Percentiles rank a stretch among this genome's conserved stretches.
These are phyloP conservation scores for Hippocampus mohnikei DNA, from an alignment of 2,113 vertebrate species.

Conservation along the genomic window DNA sequence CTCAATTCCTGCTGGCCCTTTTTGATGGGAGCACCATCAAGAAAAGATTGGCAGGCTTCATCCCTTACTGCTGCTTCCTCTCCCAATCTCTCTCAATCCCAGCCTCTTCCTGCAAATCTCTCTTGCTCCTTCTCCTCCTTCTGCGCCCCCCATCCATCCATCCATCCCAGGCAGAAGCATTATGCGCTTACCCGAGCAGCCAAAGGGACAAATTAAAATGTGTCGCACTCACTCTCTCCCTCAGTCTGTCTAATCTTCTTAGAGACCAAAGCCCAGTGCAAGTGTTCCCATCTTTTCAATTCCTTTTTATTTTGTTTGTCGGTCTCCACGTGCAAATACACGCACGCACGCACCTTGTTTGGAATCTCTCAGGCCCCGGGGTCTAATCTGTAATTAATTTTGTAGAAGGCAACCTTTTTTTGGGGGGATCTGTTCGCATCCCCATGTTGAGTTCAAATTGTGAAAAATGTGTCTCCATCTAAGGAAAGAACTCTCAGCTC, in stretches of 20 bases:
- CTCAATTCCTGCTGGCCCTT: constrained; percentile 61
- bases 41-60: constrained; percentile 45
- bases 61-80: constrained; percentile 35
- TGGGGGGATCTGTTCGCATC: not conserved
- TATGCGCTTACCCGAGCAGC: constrained; percentile 70
- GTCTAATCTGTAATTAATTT: constrained; percentile 55
- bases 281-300: constrained; percentile 72
- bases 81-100: constrained; percentile 55
- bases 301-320: constrained; percentile 60
- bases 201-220: constrained; percentile 76
- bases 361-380: constrained; percentile 67
- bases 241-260: constrained; percentile 82
- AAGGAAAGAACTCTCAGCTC: constrained; percentile 25
- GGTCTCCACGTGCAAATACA: constrained; percentile 15
- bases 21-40: constrained; percentile 56
- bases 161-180: constrained; percentile 60
- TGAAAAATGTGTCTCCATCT: constrained; percentile 16
- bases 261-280: constrained; percentile 75
- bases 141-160: constrained; percentile 7
- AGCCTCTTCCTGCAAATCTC: constrained; percentile 46
- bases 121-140: constrained; percentile 34
- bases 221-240: constrained; percentile 70
- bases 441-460: constrained; percentile 13
- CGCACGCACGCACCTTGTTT: constrained; percentile 14
- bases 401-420: constrained; percentile 65